A percentile compares a stretch with the other conserved stretches of the same genome.
phyloP scores from a whole-genome alignment of 2,797 vertebrate genomes.

The Hylomyscus alleni region DNA sequence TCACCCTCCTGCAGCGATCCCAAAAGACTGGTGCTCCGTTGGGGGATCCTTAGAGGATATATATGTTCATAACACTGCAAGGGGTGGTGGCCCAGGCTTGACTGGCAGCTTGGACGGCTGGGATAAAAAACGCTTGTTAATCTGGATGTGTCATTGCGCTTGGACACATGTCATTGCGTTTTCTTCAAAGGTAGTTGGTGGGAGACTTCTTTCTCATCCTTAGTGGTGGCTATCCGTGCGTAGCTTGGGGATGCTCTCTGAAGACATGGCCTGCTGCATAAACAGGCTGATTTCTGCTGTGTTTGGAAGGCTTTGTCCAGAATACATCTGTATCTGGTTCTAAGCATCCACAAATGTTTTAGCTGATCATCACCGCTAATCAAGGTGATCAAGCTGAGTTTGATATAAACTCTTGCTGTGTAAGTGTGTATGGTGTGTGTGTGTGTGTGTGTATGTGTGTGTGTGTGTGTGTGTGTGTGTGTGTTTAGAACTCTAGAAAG shows the following conservation, averaged over 20 bases:
- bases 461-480: background rate
- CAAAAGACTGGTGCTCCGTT: background rate
- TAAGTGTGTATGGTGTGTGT: background rate
- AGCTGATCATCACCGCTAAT: background rate
- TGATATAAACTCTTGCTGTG: background rate
- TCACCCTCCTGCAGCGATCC: slow-evolving; percentile 86
- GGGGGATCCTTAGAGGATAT: background rate
- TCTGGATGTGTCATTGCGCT: accelerated
- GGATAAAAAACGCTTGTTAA: background rate
- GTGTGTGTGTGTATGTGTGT: background rate
- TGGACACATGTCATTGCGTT: background rate
- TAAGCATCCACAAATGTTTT: background rate
- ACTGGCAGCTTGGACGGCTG: background rate
- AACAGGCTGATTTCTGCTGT: background rate
- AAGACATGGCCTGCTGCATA: background rate
- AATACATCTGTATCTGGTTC: background rate
- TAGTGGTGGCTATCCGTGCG: background rate
- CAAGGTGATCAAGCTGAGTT: background rate
- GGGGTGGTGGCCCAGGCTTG: background rate
- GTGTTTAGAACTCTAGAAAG: background rate
- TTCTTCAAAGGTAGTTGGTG: background rate
- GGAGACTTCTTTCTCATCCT: background rate
- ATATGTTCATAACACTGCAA: background rate
- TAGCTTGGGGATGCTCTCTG: background rate
- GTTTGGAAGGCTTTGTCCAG: background rate